Base-by-base conservation (phyloP, 2,113 vertebrate genomes). In the Mormyrus iriodes region DNA sequence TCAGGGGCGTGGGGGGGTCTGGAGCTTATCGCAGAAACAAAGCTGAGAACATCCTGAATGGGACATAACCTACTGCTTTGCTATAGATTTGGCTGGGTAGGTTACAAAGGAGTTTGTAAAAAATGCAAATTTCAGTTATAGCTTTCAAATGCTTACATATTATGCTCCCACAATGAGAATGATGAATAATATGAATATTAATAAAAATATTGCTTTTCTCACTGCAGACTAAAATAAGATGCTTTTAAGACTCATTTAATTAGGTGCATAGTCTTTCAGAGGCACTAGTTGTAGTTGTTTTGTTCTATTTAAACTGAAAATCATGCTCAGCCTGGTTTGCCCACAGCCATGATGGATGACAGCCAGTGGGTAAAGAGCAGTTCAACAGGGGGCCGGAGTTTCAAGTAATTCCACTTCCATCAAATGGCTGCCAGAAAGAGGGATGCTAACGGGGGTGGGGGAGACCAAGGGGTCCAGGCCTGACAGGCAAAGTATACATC, bases 401-500 rank as follows among this genome's bases (percentile, higher is more conserved):
- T 52, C 52, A 85, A 51, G 84, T 12, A n/a, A 51, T 85, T 51
- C 48, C 24, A 85, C 84, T 85, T 24, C 19, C 31, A 44, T 39
- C 19, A 35, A 42, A 35, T 48, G 82, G 21, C 46, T 17, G 82
- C 24, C n/a, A 10, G 82, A 9, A 24, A 44, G 82, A 48, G 35
- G 46, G 44, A 12, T 8, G 82, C 39, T 35, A 39, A 24, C 17
- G 82, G 82, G 44, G 82, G 39, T 42, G 19, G 42, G 7, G 44
- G 46, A 24, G 19, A 5, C 49, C n/a, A 35, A 27, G 85, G 15
- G 51, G 51, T 27, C 27, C 85, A 46, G 82, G 24, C 24, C 9
- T n/a, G 39, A 76, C 27, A 86, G 49, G 24, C 85, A 86, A 86
- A 86, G 48, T 51, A 85, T 85, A n/a, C 84, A 85, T 85, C 84